phyloP scores from a whole-genome alignment of 2,113 vertebrate genomes.

The Eupsittula cactorum region DNA sequence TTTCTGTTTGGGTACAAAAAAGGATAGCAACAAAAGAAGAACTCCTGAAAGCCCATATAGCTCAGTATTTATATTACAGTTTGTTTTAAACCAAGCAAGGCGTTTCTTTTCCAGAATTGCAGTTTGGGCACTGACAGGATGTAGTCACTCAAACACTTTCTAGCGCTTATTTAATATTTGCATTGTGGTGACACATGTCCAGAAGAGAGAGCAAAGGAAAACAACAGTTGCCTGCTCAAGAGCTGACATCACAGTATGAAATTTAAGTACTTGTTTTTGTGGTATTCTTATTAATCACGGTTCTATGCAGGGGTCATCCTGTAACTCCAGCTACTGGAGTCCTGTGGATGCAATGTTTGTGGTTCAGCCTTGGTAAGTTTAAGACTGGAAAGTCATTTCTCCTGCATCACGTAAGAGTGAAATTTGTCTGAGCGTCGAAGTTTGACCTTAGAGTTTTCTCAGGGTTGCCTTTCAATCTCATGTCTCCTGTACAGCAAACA shows the following conservation, averaged over 20 bases:
- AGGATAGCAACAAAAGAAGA: neutral
- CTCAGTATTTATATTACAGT: neutral
- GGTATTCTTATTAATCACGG: conserved; percentile 27
- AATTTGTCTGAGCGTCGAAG: neutral
- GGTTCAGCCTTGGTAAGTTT: neutral
- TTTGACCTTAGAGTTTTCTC: neutral
- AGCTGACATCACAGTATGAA: conserved; percentile 10
- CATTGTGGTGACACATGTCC: neutral
- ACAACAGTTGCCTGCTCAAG: conserved; percentile 12
- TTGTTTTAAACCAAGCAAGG: neutral
- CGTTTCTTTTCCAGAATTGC: neutral
- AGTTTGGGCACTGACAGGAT: neutral
- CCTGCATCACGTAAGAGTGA: neutral
- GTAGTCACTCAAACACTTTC: neutral
- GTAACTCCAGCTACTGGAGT: conserved; percentile 37
- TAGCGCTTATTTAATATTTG: conserved; percentile 14
- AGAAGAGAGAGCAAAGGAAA: conserved; percentile 23
- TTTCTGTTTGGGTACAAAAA: neutral
- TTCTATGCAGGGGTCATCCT: conserved; percentile 11
- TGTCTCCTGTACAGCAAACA: neutral
- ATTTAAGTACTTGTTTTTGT: conserved; percentile 27
- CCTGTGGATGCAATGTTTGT: neutral
- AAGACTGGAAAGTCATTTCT: neutral
- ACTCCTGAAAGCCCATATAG: neutral
- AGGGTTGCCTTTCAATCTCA: neutral